These are phyloP conservation scores for Batillaria attramentaria DNA, from an alignment of 1,140 invertebrate species.

Conservation along the genomic window DNA sequence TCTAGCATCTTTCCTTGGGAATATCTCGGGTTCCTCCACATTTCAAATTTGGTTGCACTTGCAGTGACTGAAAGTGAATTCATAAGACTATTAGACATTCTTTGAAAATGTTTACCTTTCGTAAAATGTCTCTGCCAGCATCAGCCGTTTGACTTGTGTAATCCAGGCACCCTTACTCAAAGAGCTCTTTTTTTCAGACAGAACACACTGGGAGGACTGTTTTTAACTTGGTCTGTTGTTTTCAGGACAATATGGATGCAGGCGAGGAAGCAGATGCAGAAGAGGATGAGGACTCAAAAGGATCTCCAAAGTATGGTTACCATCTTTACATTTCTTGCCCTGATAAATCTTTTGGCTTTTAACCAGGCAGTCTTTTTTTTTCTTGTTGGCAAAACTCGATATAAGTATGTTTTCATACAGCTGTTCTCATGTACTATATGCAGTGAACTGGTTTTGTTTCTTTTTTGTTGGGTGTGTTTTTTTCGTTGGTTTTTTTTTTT, in stretches of 20 bases:
- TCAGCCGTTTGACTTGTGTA: too few relatives aligned
- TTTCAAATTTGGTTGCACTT: background rate
- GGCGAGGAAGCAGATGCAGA: constrained; percentile 38
- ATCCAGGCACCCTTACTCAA: too few relatives aligned
- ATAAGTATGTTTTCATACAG: too few relatives aligned
- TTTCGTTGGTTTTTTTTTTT: background rate
- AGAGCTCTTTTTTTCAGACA: background rate
- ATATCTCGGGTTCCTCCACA: too few relatives aligned
- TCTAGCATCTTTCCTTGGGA: background rate
- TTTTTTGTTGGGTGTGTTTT: too few relatives aligned
- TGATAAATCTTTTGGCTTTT: too few relatives aligned
- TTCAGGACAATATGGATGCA: constrained; percentile 24
- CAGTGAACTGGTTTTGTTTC: too few relatives aligned
- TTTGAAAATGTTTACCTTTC: background rate
- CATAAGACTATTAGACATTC: background rate
- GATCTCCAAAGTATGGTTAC: constrained; percentile 36
- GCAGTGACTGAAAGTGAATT: background rate
- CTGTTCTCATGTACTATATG: too few relatives aligned
- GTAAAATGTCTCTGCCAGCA: background rate
- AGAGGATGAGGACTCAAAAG: constrained; percentile 34
- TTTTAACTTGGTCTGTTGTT: background rate
- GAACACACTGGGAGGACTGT: background rate
- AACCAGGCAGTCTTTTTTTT: too few relatives aligned
- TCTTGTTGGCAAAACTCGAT: too few relatives aligned
- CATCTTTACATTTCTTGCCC: too few relatives aligned